Percentiles rank a stretch among this genome's conserved stretches.
Conservation (phyloP, 1,140 invertebrate genomes). For the Lasioglossum albipes region DNA sequence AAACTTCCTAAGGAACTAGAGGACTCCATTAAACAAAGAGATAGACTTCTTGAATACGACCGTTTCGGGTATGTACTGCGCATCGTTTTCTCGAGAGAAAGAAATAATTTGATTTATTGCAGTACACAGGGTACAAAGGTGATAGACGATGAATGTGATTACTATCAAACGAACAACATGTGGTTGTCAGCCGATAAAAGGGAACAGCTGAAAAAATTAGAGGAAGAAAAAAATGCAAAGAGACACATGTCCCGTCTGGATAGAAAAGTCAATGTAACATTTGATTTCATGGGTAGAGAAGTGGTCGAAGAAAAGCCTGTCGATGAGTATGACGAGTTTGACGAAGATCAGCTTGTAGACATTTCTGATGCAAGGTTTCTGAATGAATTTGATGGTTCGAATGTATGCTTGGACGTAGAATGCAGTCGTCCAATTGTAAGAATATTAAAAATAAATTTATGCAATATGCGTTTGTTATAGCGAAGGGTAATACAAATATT, state of each 20-base stretch:
- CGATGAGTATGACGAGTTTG: slow-evolving; percentile 61
- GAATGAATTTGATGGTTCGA: slow-evolving; percentile 22
- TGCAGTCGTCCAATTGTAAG: slow-evolving; percentile 65
- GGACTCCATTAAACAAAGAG: slow-evolving; percentile 89
- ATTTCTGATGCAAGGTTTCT: slow-evolving; percentile 70
- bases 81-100: background rate
- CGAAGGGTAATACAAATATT: background rate
- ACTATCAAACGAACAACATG: slow-evolving; percentile 90
- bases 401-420: slow-evolving; percentile 64
- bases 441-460: slow-evolving; percentile 21
- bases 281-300: slow-evolving; percentile 90
- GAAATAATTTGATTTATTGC: slow-evolving; percentile 20
- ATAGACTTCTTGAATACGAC: slow-evolving; percentile 93
- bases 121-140: slow-evolving; percentile 91
- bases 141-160: slow-evolving; percentile 97
- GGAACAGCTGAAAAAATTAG: slow-evolving; percentile 85
- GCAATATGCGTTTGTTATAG: background rate
- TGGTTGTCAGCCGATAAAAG: slow-evolving; percentile 90
- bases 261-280: slow-evolving; percentile 83
- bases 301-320: slow-evolving; percentile 78
- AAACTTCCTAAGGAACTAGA: slow-evolving; percentile 82
- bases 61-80: slow-evolving; percentile 83
- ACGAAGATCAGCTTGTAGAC: slow-evolving; percentile 67
- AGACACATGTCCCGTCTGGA: slow-evolving; percentile 86
- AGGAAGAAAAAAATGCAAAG: slow-evolving; percentile 85